Base-by-base conservation (phyloP, 2,797 vertebrate species). In the Spondyliosoma cantharus region DNA sequence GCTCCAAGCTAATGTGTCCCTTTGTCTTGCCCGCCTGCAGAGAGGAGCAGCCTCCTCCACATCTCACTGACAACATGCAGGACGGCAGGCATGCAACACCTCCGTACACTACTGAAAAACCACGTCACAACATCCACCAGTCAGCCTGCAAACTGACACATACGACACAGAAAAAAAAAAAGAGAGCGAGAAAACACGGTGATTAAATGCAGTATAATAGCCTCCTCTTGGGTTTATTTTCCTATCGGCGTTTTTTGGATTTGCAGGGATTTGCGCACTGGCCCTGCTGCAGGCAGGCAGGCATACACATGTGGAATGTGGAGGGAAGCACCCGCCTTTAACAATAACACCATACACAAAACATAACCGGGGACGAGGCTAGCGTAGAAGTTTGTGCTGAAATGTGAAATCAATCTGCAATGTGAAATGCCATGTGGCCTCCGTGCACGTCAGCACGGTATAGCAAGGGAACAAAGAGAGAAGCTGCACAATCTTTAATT, bases 261-360 rank as follows among this genome's bases (percentile, higher is more conserved):
- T 77, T 78, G 82, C 69, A 54, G 62, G 63, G 77, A 32, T 87
- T 74, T 84, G 75, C 83, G 89, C 86, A 78, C 74, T 72, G 80
- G 71, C 78, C 75, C 24, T 77, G 83, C 85, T 67, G 81, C 80
- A 69, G 74, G 69, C 74, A 29, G 50, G n/a, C 83, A 81, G 59
- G 67, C 87, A 84, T 43, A 81, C 85, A 92, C 89, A 82, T 82
- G 87, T 91, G 89, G 87, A 91, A 93, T 89, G 87, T 88, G 86
- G 76, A 89, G 77, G 87, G 83, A 88, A 86, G 88, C 87, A 71
- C 74, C 80, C 83, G 83, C 78, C 83, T 83, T 57, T 73, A 83
- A 92, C 89, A 87, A 91, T 69, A 91, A 81, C 80, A 83, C 42
- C 45, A 25, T 65, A 73, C 78, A 88, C 72, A 71, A 71, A 77